Evolutionary conservation across 2,888 invertebrate species (phyloP).

Genomic region (Drosophila siamana): DNA sequence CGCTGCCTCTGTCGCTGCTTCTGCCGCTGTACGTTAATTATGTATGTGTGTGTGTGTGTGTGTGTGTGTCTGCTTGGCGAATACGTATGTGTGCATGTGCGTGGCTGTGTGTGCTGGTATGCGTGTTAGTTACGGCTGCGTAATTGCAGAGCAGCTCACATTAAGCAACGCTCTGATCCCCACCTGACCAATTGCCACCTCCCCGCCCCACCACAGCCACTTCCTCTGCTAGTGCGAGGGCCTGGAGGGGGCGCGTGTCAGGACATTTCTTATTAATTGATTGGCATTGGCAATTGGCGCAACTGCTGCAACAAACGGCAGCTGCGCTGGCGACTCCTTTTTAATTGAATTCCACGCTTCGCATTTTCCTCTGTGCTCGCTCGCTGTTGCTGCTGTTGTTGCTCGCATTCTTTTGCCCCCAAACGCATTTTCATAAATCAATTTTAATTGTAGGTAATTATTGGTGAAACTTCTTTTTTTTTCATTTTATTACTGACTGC

Average conservation of each 20-base stretch:
- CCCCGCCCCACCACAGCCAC: neutral
- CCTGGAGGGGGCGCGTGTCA: neutral
- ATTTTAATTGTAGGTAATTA: constrained; percentile 83
- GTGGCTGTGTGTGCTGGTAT: constrained; percentile 36
- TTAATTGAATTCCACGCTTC: constrained; percentile 70
- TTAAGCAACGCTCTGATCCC: constrained; percentile 29
- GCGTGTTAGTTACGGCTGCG: constrained; percentile 61
- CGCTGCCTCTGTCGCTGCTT: constrained; percentile 17
- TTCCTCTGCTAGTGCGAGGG: neutral
- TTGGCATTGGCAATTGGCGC: constrained; percentile 50
- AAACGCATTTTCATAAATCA: constrained; percentile 77
- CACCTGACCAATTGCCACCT: constrained; percentile 37
- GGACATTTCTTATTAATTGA: constrained; percentile 72
- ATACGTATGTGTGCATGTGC: constrained; percentile 25
- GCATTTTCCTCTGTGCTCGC: constrained; percentile 1
- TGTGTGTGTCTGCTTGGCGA: constrained; percentile 25
- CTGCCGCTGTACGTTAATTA: constrained; percentile 55
- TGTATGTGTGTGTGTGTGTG: constrained; percentile 12
- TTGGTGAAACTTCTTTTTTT: constrained; percentile 58
- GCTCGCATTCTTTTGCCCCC: constrained; percentile 9
- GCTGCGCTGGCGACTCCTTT: constrained; percentile 50
- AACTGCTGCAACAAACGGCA: constrained; percentile 22
- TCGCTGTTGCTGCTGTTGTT: neutral
- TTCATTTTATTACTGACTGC: neutral
- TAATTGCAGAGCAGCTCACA: constrained; percentile 60